Base-by-base conservation (phyloP, 2,888 invertebrate species). In the Brachypalpus laphriformis region DNA sequence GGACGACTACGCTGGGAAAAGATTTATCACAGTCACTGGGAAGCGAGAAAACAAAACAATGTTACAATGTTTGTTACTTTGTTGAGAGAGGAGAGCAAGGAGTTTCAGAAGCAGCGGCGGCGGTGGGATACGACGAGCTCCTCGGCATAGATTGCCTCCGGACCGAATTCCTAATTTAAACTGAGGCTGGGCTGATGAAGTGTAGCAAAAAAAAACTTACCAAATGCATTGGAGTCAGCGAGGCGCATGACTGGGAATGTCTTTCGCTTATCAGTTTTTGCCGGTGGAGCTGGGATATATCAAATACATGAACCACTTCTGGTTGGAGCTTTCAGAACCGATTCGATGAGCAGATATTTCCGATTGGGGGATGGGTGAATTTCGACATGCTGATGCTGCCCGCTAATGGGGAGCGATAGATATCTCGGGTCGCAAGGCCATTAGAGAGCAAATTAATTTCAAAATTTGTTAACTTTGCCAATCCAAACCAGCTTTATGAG, bases 81-180 rank as follows among this genome's bases (percentile, higher is more conserved):
- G 14, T 22, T 28, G 40, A 20, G 25, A 9, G 34, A 20, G 31
- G 22, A 40, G 42, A 8, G 47, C 20, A 66, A 25, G 34, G 8
- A 61, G 0, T 16, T 11, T 25, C 5, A 37, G 56, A 40, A 51
- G 77, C 82, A 51, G 72, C 82, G 57, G 34, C 22, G 72, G 57
- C 83, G 74, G 74, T 70, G 80, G 83, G 80, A 80, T 83, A 59
- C 66, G 59, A 83, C 47, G 51, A 65, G 70, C 74, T 66, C 56
- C 56, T 54, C 68, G 72, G 71, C 78, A 78, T 61, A 40, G 61
- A 82, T 76, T 68, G 80, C 74, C 83, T 83, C 74, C 63, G 80
- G 74, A 83, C 83, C 83, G 80, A 74, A 65, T 65, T 80, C 63
- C 49, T 80, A 75, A 80, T 80, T 80, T 74, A 31, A 80, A 83